These are phyloP conservation scores for Resseliella maxima DNA, from an alignment of 2,888 invertebrate species.

Conservation along the genomic window DNA sequence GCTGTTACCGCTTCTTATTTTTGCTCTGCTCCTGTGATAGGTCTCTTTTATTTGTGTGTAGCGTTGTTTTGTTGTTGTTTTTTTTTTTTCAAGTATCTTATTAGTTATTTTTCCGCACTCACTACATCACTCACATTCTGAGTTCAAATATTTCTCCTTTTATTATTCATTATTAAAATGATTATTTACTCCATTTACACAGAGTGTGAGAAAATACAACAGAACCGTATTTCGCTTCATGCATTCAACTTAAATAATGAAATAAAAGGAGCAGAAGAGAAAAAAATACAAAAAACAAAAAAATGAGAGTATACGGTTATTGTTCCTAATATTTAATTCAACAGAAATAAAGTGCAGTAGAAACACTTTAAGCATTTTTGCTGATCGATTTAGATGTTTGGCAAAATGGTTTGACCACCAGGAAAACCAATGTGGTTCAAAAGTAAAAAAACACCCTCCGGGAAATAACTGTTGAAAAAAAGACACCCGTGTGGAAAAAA, in stretches of 20 bases:
- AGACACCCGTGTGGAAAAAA: neutral
- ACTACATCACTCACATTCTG: neutral
- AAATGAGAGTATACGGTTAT: neutral
- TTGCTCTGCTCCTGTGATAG: neutral
- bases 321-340: neutral
- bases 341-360: neutral
- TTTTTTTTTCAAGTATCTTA: neutral
- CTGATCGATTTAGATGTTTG: neutral
- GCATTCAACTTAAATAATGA: neutral
- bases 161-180: constrained; percentile 37
- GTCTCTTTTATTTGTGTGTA: neutral
- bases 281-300: neutral
- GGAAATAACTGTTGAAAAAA: neutral
- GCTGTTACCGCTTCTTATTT: neutral
- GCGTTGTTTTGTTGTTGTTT: neutral
- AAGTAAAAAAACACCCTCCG: neutral
- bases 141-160: constrained; percentile 40
- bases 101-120: constrained; percentile 11
- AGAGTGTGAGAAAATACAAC: constrained; percentile 37
- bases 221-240: neutral
- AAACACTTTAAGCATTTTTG: neutral
- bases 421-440: neutral
- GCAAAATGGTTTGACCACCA: constrained; percentile 15
- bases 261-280: neutral
- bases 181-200: constrained; percentile 48